phyloP scores from a whole-genome alignment of 1,140 invertebrate species.

The Thaumatotibia leucotreta region DNA sequence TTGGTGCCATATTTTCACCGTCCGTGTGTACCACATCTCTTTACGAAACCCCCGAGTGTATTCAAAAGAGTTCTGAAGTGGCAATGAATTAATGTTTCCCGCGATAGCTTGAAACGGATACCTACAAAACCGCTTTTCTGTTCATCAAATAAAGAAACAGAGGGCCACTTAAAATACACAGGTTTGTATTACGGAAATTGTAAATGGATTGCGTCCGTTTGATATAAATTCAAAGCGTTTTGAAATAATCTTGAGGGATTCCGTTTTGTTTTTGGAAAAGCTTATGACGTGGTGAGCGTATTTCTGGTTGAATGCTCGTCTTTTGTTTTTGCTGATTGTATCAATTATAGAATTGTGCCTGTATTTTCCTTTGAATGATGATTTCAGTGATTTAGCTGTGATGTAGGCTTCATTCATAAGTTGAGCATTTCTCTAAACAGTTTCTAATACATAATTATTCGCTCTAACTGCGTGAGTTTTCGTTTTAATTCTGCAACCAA shows the following conservation, averaged over 20 bases:
- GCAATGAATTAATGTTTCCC: neutral
- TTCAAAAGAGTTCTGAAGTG: conserved; percentile 5
- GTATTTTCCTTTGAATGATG: neutral
- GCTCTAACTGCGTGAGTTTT: too few relatives aligned
- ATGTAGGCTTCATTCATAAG: too few relatives aligned
- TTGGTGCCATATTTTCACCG: neutral
- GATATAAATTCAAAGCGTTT: too few relatives aligned
- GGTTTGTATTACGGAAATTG: too few relatives aligned
- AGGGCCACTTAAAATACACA: too few relatives aligned
- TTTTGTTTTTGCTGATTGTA: neutral
- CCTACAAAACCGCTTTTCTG: neutral
- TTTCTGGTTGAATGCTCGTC: neutral
- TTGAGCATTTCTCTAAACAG: too few relatives aligned
- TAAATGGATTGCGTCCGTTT: too few relatives aligned
- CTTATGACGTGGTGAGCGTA: neutral
- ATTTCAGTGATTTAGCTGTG: neutral
- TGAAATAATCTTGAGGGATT: too few relatives aligned
- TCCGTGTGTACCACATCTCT: neutral
- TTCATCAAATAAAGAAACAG: neutral
- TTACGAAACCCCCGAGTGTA: neutral
- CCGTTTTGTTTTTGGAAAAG: too few relatives aligned
- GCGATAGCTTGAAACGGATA: neutral
- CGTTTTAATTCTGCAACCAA: too few relatives aligned
- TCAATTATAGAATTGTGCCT: neutral
- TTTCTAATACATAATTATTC: too few relatives aligned